Evolutionary conservation across 2,797 vertebrate genomes (phyloP).

Genomic region (Siniperca obscura): DNA sequence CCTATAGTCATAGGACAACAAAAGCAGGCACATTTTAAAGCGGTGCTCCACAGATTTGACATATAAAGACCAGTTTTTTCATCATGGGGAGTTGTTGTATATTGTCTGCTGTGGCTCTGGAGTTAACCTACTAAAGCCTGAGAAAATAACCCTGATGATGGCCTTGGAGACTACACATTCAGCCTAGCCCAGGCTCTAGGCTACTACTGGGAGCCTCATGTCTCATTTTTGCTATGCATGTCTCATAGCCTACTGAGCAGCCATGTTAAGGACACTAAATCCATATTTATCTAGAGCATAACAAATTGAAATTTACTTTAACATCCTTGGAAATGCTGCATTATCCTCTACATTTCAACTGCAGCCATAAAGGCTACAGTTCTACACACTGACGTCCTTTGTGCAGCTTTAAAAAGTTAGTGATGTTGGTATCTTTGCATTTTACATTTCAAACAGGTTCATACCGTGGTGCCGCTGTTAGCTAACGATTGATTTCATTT

Average conservation of each 20-base stretch:
- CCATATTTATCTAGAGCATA: neutral
- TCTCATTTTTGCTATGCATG: neutral
- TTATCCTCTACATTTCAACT: neutral
- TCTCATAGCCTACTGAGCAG: neutral
- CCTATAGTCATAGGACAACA: neutral
- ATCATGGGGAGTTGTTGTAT: neutral
- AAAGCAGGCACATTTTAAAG: neutral
- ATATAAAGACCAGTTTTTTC: neutral
- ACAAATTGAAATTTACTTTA: neutral
- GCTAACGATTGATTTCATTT: constrained; percentile 1
- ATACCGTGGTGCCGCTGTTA: neutral
- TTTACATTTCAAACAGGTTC: constrained; percentile 10
- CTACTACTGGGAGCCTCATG: neutral
- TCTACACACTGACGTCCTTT: no score
- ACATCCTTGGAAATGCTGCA: neutral
- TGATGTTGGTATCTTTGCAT: neutral
- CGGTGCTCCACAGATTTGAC: neutral
- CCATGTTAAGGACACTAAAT: neutral
- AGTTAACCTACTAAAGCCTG: neutral
- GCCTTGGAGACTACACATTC: no score
- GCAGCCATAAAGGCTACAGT: neutral
- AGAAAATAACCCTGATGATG: neutral
- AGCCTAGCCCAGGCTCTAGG: neutral
- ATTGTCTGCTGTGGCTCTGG: neutral
- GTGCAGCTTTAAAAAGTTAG: constrained; percentile 4